Percentiles rank a stretch among this genome's conserved stretches.
Evolutionary conservation across 2,113 vertebrate genomes (phyloP).

Genomic region (Petrocephalus zakoni): DNA sequence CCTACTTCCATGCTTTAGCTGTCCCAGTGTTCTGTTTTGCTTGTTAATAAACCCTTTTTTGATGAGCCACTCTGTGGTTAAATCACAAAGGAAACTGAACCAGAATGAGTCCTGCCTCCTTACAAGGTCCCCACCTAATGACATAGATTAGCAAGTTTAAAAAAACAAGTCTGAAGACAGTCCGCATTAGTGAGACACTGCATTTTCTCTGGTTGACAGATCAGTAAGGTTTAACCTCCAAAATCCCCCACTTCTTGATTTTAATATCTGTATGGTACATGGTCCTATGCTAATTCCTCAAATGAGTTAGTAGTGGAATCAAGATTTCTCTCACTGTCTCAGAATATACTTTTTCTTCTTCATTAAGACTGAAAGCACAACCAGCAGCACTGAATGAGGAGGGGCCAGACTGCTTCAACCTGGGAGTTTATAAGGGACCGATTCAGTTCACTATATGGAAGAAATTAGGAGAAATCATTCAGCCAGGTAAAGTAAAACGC

Average conservation of each 20-base stretch:
- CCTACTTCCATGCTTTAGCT: neutral
- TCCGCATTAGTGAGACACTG: neutral
- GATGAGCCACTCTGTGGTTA: neutral
- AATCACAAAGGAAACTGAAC: neutral
- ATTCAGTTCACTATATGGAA: conserved; percentile 27
- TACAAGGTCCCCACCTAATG: neutral
- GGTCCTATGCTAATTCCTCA: neutral
- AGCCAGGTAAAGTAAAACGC: conserved; percentile 24
- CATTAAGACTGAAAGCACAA: neutral
- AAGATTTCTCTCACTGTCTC: neutral
- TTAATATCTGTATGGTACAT: neutral
- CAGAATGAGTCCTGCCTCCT: neutral
- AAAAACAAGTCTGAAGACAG: neutral
- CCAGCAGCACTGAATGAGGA: neutral
- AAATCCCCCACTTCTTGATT: neutral
- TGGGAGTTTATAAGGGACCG: conserved; percentile 27
- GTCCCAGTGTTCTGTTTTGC: neutral
- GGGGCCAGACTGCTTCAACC: neutral
- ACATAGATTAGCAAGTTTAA: neutral
- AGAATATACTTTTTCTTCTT: neutral
- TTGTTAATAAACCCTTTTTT: neutral
- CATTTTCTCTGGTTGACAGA: neutral
- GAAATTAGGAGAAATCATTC: conserved; percentile 21
- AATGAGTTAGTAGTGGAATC: neutral
- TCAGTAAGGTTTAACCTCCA: neutral